Base-by-base conservation (phyloP, 2,797 vertebrate genomes). In the Mastacembelus armatus region DNA sequence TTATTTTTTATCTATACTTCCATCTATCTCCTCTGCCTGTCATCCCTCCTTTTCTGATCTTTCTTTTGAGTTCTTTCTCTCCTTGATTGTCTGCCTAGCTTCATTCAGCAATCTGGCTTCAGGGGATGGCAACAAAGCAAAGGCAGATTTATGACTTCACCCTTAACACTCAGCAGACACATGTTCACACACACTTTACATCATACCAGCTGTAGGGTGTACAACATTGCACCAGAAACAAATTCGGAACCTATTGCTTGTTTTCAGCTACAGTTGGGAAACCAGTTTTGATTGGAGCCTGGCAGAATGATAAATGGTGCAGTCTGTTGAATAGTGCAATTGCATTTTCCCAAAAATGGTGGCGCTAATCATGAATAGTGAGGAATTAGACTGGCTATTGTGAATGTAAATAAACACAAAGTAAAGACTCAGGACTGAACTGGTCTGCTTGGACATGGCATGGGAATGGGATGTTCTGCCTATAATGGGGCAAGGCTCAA, bases 371-470 rank as follows among this genome's bases (percentile, higher is more conserved):
- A 71, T 51, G 35, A 54, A 42, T 7, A n/a, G n/a, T n/a, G n/a
- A n/a, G n/a, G n/a, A n/a, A n/a, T n/a, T 56, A 61, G 61, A 27
- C 11, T 21, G 77, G 67, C 48, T 59, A 40, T 85, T 69, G 40
- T n/a, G 9, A 63, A 58, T 40, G 52, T 48, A 85, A 83, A 85
- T 81, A 87, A 87, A 86, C 74, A 43, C 38, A 63, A 32, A 51
- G 57, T 69, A 56, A 39, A 59, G 18, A 40, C 19, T 44, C 32
- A 33, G 62, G 47, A 32, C 52, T 39, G 58, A 26, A 32, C 26
- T 43, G 56, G 38, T 30, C 35, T 61, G 72, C 49, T 51, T 32
- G 40, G 52, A 59, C 45, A 66, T 59, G 62, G 65, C 84, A 78
- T 89, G 89, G 85, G 88, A 91, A 89, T 22, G 21, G 6, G 19